A percentile compares a stretch with the other conserved stretches of the same genome.
Conservation (phyloP, 2,888 invertebrate genomes). For the Dastarcus helophoroides region DNA sequence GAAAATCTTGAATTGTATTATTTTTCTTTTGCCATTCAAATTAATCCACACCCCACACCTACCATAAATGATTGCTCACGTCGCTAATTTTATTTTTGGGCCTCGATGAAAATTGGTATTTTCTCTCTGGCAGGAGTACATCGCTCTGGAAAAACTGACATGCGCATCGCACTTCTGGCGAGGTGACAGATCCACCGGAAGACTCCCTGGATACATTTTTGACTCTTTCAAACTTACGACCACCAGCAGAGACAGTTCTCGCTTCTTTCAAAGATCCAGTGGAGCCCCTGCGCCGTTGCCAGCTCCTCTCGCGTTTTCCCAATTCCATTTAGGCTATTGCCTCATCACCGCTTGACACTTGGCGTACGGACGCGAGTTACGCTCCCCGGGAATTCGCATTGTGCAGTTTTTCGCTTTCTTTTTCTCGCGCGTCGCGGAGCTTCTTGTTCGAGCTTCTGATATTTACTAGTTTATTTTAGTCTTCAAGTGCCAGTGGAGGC, state of each 20-base stretch:
- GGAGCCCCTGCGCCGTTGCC: constrained; percentile 8
- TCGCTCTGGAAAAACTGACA: constrained; percentile 79
- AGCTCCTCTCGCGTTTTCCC: constrained; percentile 8
- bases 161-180: constrained; percentile 73
- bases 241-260: constrained; percentile 60
- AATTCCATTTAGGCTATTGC: constrained; percentile 11
- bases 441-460: constrained; percentile 23
- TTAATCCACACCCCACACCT: too few species aligned
- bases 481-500: constrained; percentile 29
- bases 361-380: too few species aligned
- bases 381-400: constrained; percentile 9
- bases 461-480: constrained; percentile 33
- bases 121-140: constrained; percentile 62
- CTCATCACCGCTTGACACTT: too few species aligned
- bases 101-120: constrained; percentile 41
- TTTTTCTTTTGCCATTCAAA: too few species aligned
- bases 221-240: constrained; percentile 44
- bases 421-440: constrained; percentile 11
- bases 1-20: too few species aligned
- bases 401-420: constrained; percentile 5
- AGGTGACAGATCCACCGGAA: constrained; percentile 47
- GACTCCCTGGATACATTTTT: constrained; percentile 60
- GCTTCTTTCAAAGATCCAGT: constrained; percentile 13
- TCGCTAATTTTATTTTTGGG: constrained; percentile 21
- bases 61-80: too few species aligned